Conservation (phyloP, 2,888 invertebrate genomes). For the Buathra laborator region DNA sequence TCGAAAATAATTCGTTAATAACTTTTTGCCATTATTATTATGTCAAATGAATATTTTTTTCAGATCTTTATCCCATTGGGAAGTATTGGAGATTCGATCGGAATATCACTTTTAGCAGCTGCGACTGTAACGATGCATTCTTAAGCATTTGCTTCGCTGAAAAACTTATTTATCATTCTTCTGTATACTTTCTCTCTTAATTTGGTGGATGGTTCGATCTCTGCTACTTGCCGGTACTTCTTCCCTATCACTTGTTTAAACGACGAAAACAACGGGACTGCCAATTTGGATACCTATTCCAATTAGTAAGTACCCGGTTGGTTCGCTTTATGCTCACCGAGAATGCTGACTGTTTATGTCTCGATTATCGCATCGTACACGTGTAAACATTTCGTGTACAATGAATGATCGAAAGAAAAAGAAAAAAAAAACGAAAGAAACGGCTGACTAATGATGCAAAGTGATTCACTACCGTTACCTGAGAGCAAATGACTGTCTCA, state of each 20-base stretch:
- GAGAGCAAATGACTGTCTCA: constrained; percentile 43
- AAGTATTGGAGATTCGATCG: no score
- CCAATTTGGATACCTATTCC: constrained; percentile 69
- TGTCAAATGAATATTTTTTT: no score
- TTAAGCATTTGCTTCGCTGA: background rate
- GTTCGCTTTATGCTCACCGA: constrained; percentile 51
- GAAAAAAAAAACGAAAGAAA: background rate
- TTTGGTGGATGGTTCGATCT: constrained; percentile 83
- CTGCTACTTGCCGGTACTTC: constrained; percentile 77
- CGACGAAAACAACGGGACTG: constrained; percentile 61
- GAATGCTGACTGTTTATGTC: constrained; percentile 47
- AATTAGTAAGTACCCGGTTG: constrained; percentile 83
- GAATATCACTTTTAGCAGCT: no score
- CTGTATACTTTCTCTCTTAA: constrained; percentile 81
- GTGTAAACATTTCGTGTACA: constrained; percentile 30
- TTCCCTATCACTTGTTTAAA: constrained; percentile 71
- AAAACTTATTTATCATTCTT: constrained; percentile 70
- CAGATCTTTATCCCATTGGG: no score
- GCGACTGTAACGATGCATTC: no score
- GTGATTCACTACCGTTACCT: constrained; percentile 23
- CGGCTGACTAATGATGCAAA: constrained; percentile 44
- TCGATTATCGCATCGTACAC: constrained; percentile 39
- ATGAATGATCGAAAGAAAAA: constrained; percentile 9
- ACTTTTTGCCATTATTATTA: no score
- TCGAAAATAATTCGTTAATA: no score